phyloP scores from a whole-genome alignment of 2,113 vertebrate genomes.

The Vidua chalybeata region DNA sequence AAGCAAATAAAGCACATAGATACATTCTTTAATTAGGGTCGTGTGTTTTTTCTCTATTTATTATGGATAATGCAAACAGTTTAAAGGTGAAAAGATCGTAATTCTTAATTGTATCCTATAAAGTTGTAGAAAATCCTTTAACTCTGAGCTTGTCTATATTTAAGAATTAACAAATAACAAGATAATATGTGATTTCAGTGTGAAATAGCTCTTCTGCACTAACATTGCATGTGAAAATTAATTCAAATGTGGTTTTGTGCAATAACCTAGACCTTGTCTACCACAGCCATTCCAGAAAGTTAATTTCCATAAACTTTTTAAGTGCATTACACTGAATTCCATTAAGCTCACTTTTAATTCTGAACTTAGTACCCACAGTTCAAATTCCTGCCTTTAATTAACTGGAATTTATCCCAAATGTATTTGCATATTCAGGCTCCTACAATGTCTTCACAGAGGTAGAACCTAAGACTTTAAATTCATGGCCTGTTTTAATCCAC shows the following conservation, averaged over 20 bases:
- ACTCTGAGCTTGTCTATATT: neutral
- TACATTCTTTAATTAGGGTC: neutral
- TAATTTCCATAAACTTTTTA: slow-evolving; percentile 8
- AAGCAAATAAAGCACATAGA: neutral
- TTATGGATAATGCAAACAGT: neutral
- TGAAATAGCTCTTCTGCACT: neutral
- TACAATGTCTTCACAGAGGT: neutral
- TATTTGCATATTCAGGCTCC: neutral
- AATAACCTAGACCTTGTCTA: slow-evolving; percentile 7
- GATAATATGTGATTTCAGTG: neutral
- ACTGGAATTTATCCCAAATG: slow-evolving; percentile 15
- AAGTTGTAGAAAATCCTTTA: neutral
- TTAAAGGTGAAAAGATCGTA: neutral
- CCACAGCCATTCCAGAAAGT: neutral
- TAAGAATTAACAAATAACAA: neutral
- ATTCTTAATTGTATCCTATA: neutral
- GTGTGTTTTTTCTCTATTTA: neutral
- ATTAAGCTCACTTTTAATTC: slow-evolving; percentile 28
- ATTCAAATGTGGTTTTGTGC: neutral
- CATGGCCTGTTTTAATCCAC: neutral
- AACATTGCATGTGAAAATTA: slow-evolving; percentile 5
- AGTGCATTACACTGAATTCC: slow-evolving; percentile 15
- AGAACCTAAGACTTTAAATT: neutral
- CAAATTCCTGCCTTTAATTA: slow-evolving; percentile 22
- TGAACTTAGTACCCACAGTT: neutral